A percentile compares a stretch with the other conserved stretches of the same genome.
These are phyloP conservation scores for Pantherophis guttatus DNA, from an alignment of 2,113 vertebrate genomes.

Conservation along the genomic window DNA sequence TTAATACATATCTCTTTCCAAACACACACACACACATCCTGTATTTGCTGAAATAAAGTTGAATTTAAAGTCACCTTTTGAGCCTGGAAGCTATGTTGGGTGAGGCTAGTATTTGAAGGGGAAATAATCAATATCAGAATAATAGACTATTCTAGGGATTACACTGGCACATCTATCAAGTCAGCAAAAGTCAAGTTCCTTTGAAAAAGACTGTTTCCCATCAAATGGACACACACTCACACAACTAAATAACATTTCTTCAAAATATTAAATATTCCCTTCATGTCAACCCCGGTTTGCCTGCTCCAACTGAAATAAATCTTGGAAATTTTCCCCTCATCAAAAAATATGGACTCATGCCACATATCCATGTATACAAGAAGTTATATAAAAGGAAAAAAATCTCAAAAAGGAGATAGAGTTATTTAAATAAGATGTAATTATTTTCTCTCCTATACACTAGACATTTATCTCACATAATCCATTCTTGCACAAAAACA, in stretches of 20 bases:
- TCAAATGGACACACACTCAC: neutral
- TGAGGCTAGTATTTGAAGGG: neutral
- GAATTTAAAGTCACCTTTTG: neutral
- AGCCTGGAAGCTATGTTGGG: neutral
- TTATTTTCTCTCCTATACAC: neutral
- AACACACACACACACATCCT: neutral
- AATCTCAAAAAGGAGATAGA: neutral
- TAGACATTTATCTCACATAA: neutral
- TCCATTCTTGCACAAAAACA: neutral
- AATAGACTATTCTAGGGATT: neutral
- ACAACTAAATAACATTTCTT: neutral
- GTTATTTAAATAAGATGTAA: neutral
- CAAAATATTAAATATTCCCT: neutral
- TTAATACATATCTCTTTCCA: neutral
- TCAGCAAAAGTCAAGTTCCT: neutral
- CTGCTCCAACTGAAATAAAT: neutral
- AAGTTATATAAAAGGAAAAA: neutral
- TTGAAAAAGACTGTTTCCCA: neutral
- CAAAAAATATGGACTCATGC: neutral
- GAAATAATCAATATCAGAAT: neutral
- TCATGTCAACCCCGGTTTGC: neutral
- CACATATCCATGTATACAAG: neutral
- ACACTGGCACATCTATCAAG: neutral
- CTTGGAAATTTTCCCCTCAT: neutral
- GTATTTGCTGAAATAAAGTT: neutral